phyloP scores from a whole-genome alignment of 2,888 invertebrate genomes.

The Macroteleia sp. region DNA sequence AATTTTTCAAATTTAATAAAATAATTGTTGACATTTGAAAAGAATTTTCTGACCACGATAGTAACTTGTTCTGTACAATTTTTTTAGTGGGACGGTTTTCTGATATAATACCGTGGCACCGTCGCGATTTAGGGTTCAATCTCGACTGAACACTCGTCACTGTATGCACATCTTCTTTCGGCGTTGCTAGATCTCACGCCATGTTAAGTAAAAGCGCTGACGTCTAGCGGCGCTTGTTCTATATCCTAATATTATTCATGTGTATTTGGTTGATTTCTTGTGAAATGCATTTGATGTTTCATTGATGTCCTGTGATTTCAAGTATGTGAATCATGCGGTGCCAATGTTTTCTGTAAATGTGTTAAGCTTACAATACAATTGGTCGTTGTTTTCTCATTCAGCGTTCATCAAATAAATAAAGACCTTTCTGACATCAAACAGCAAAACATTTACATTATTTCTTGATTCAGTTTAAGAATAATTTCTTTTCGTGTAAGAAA shows the following conservation, averaged over 20 bases:
- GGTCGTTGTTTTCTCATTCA: conserved; percentile 38
- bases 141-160: conserved; percentile 11
- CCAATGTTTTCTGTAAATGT: conserved; percentile 37
- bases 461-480: not conserved
- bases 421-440: conserved; percentile 14
- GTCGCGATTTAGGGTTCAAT: conserved; percentile 9
- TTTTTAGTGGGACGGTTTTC: not conserved
- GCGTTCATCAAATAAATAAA: conserved; percentile 35
- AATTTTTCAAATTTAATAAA: too few relatives aligned
- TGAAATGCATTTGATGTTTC: conserved; percentile 49
- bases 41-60: too few relatives aligned
- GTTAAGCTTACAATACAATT: conserved; percentile 47
- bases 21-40: too few relatives aligned
- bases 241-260: conserved; percentile 30
- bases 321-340: conserved; percentile 28
- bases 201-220: conserved; percentile 1
- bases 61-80: too few relatives aligned
- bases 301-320: conserved; percentile 42
- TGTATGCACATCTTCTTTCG: conserved; percentile 36
- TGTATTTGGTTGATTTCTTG: conserved; percentile 43
- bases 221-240: conserved; percentile 30
- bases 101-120: conserved; percentile 6
- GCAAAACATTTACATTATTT: conserved; percentile 12
- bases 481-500: not conserved
- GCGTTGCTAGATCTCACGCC: conserved; percentile 41